Evolutionary conservation across 2,113 vertebrate species (phyloP), one percentile per base, ranked within the genome.

Genomic region (Tursiops truncatus): DNA sequence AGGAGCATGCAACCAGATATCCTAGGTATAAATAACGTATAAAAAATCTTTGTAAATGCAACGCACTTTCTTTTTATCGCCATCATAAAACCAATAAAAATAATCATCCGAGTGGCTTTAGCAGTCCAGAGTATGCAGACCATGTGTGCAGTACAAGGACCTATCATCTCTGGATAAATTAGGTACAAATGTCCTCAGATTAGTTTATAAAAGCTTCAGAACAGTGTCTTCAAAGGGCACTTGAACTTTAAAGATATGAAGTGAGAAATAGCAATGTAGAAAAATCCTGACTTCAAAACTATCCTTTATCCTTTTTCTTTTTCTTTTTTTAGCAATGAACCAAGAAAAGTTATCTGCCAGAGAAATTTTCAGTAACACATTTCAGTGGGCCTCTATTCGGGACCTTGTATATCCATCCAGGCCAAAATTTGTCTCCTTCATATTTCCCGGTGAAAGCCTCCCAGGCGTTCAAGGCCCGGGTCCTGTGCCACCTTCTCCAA

Each of bases 41-140:
- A 7, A 13, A 92, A 92, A 33, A 56, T 33, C 56, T 90, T 97
- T 90, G 28, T n/a, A 83, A 97, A 94, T 44, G 38, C 56, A 36
- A 9, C 79, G 36, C 2, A 5, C 15, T 81, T 89, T 89, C 70
- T 94, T 95, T 87, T 91, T 93, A 11, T 87, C 86, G 23, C 56
- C 11, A 5, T 53, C 86, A 85, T 96, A 93, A 89, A 97, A 97
- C 76, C 65, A 96, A 91, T 96, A 97, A 96, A 96, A 95, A 84
- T 83, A 87, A 96, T 95, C 41, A 89, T 84, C 26, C 31, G 31
- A 83, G 83, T 65, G 89, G 38, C 79, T 89, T 86, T 94, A 73
- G 58, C 38, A 53, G 89, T 82, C 20, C 38, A 21, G 87, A 97
- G 87, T 90, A 96, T 94, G 95, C 89, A 89, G 90, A 86, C 76